These are phyloP conservation scores for Musca vetustissima DNA, from an alignment of 1,140 invertebrate species.

Conservation along the genomic window DNA sequence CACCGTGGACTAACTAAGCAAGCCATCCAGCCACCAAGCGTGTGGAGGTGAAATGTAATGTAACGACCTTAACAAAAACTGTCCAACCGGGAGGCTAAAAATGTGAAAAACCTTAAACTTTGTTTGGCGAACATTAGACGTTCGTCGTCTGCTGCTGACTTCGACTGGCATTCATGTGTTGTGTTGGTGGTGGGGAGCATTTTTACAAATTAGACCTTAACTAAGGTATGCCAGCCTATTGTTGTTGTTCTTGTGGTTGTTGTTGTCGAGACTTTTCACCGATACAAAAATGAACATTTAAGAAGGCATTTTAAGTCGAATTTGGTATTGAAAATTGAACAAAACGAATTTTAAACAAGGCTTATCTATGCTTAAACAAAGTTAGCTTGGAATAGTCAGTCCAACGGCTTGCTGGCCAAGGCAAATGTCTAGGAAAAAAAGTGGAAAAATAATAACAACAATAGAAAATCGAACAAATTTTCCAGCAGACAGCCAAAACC, in stretches of 20 bases:
- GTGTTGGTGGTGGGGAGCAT: too few species aligned
- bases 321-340: constrained; percentile 1
- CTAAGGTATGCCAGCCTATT: too few species aligned
- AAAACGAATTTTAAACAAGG: constrained; percentile 10
- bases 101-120: constrained; percentile 1
- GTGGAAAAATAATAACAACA: not conserved
- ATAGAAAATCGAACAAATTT: constrained; percentile 1
- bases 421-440: not conserved
- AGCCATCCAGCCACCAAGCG: too few species aligned
- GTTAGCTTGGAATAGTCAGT: not conserved
- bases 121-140: not conserved
- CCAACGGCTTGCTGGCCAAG: too few species aligned
- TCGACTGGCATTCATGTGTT: too few species aligned
- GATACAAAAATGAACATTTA: not conserved
- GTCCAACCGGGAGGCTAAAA: not conserved
- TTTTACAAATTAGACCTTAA: too few species aligned
- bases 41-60: constrained; percentile 1
- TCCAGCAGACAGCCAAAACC: too few species aligned
- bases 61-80: constrained; percentile 12
- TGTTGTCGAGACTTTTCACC: too few species aligned
- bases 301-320: constrained; percentile 7
- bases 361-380: constrained; percentile 1
- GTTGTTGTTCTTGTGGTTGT: too few species aligned
- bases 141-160: not conserved
- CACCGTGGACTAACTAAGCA: too few species aligned